phyloP scores from a whole-genome alignment of 2,113 vertebrate genomes.

The Centropus bengalensis region DNA sequence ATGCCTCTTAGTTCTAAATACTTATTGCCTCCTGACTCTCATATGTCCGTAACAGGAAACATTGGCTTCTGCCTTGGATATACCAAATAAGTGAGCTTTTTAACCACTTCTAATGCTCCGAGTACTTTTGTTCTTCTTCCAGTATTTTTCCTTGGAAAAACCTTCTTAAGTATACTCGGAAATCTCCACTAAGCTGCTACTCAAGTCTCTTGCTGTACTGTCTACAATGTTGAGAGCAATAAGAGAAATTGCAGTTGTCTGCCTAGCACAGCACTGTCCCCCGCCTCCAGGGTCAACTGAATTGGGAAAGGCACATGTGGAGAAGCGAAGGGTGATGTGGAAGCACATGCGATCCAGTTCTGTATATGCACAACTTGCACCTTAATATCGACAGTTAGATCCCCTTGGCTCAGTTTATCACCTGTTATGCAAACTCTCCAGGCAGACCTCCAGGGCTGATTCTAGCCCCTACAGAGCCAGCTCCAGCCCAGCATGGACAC shows the following conservation, averaged over 20 bases:
- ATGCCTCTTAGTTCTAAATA: background rate
- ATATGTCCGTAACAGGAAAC: background rate
- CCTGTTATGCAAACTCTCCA: background rate
- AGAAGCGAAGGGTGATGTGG: background rate
- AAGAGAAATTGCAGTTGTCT: background rate
- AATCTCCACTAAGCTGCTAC: background rate
- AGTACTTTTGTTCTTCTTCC: background rate
- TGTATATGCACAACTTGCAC: background rate
- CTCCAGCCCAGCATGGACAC: background rate
- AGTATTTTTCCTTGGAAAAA: background rate
- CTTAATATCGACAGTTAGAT: fast-evolving
- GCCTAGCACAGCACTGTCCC: background rate
- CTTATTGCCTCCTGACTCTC: background rate
- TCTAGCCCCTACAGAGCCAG: background rate
- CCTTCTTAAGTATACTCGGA: background rate
- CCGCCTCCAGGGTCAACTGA: background rate
- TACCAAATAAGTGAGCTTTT: background rate
- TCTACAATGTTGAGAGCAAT: fast-evolving
- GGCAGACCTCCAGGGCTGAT: background rate
- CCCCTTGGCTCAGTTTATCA: background rate
- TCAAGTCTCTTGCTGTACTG: background rate
- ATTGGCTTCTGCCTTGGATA: background rate
- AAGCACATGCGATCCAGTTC: background rate
- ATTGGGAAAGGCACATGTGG: background rate
- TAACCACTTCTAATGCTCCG: background rate